phyloP scores from a whole-genome alignment of 2,888 invertebrate genomes.

The Diarsia brunnea region DNA sequence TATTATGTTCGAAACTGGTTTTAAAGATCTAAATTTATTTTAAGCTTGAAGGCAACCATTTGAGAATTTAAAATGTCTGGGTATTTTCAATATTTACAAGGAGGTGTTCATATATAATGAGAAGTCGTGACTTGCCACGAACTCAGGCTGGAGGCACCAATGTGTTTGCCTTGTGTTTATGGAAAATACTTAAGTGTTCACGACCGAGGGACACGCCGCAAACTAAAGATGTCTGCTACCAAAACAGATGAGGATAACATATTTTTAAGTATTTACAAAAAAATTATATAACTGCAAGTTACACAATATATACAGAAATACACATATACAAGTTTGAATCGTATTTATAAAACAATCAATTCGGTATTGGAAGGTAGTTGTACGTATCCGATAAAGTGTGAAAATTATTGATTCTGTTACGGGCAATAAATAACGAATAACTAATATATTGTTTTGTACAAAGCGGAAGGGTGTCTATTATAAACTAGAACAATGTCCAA shows the following conservation, averaged over 20 bases:
- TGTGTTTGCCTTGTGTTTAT: slow-evolving; percentile 64
- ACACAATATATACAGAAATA: background rate
- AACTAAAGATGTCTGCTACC: slow-evolving; percentile 13
- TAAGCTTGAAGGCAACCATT: slow-evolving; percentile 48
- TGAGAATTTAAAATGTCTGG: slow-evolving; percentile 56
- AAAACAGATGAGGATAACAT: slow-evolving; percentile 11
- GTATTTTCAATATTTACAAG: slow-evolving; percentile 60
- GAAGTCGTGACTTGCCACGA: slow-evolving; percentile 64
- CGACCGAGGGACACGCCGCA: slow-evolving; percentile 23
- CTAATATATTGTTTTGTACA: slow-evolving; percentile 20
- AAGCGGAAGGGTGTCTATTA: slow-evolving; percentile 42
- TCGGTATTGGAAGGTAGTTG: background rate
- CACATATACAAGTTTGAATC: background rate
- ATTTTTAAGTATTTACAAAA: background rate
- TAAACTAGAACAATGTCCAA: slow-evolving; percentile 54
- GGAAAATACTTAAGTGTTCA: slow-evolving; percentile 56
- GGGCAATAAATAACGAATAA: slow-evolving; percentile 17
- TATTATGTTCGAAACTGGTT: slow-evolving; percentile 22
- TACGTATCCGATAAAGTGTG: slow-evolving; percentile 14
- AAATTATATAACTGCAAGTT: background rate
- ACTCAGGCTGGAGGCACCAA: slow-evolving; percentile 47
- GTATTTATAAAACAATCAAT: background rate
- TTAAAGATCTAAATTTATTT: slow-evolving; percentile 26
- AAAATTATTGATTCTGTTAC: slow-evolving; percentile 1
- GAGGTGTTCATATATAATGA: slow-evolving; percentile 57